These are phyloP conservation scores for Podarcis raffonei DNA, from an alignment of 2,113 vertebrate genomes.

Conservation along the genomic window DNA sequence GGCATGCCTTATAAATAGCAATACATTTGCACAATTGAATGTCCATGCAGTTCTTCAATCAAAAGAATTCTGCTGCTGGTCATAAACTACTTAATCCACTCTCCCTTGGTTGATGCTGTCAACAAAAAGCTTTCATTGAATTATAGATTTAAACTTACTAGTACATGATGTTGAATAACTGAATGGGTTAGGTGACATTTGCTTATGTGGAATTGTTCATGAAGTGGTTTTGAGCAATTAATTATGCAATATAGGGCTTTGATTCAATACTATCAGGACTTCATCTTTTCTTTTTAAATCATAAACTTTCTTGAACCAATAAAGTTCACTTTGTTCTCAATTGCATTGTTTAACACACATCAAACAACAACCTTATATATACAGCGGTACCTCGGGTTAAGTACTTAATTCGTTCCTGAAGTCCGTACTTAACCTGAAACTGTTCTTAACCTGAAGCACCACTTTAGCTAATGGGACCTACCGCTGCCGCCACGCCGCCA, in stretches of 20 bases:
- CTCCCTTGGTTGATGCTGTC: conserved; percentile 48
- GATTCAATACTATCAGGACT: neutral
- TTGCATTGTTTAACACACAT: neutral
- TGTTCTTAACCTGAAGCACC: too few species aligned
- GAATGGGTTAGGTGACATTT: neutral
- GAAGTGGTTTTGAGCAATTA: conserved; percentile 11
- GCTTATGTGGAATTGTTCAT: conserved; percentile 14
- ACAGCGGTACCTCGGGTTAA: too few species aligned
- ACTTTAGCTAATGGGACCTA: too few species aligned
- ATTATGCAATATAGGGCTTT: neutral
- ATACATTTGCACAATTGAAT: conserved; percentile 61
- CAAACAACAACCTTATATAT: neutral
- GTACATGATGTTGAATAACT: neutral
- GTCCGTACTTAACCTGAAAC: too few species aligned
- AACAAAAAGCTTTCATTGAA: conserved; percentile 50
- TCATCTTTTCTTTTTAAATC: neutral
- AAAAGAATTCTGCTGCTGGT: conserved; percentile 46
- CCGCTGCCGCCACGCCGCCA: too few species aligned
- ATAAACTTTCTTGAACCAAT: neutral
- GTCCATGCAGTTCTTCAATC: conserved; percentile 58
- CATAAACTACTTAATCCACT: conserved; percentile 56
- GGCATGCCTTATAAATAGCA: conserved; percentile 58
- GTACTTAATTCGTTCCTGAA: too few species aligned
- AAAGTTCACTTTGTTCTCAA: neutral
- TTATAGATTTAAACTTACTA: conserved; percentile 55